Percentiles rank a stretch among this genome's conserved stretches.
Evolutionary conservation across 1,140 invertebrate species (phyloP).

Genomic region (Caenorhabditis inopinata): DNA sequence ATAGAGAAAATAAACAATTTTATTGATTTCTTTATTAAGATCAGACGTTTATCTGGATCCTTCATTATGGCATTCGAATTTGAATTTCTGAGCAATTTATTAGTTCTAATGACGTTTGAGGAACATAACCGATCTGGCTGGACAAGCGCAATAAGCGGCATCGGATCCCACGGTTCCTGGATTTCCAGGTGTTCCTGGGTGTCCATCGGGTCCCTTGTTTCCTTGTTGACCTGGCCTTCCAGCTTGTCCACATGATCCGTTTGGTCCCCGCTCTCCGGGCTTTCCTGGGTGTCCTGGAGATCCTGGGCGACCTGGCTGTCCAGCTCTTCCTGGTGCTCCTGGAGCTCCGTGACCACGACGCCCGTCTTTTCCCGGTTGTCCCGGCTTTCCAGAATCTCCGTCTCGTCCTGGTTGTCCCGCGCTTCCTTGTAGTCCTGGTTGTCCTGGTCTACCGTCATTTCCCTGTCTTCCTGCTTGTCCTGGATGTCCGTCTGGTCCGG

Average conservation of each 20-base stretch:
- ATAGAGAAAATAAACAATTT: background rate
- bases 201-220: conserved; percentile 11
- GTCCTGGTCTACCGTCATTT: conserved; percentile 38
- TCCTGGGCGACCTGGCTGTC: conserved; percentile 35
- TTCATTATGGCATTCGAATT: background rate
- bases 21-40: background rate
- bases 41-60: background rate
- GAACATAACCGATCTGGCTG: background rate
- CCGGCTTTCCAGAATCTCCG: conserved; percentile 34
- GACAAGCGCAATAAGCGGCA: conserved; percentile 7
- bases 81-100: background rate
- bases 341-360: conserved; percentile 26
- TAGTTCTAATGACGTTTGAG: conserved; percentile 5
- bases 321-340: conserved; percentile 37
- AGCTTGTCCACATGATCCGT: conserved; percentile 7
- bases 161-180: background rate
- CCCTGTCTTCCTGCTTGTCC: conserved; percentile 37
- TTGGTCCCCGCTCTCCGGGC: conserved; percentile 7
- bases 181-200: conserved; percentile 24
- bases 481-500: conserved; percentile 38
- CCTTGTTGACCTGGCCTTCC: conserved; percentile 16
- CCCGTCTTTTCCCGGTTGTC: conserved; percentile 37
- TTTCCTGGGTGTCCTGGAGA: conserved; percentile 33
- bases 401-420: conserved; percentile 35
- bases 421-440: conserved; percentile 28